A percentile compares a stretch with the other conserved stretches of the same genome.
Evolutionary conservation across 2,888 invertebrate species (phyloP).

Genomic region (Loripinus fragilis): DNA sequence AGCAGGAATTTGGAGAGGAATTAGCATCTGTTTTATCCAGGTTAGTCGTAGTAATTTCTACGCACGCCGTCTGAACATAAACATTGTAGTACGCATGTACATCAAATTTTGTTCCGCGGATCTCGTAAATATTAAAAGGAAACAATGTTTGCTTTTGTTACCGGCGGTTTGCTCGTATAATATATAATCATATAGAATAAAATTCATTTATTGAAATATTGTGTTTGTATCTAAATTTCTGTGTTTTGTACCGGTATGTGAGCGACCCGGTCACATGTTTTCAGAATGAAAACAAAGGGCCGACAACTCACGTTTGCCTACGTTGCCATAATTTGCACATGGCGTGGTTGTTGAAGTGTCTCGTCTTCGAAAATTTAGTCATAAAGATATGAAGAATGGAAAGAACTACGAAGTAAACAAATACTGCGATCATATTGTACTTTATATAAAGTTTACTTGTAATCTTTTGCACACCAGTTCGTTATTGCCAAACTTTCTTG

Average conservation of each 20-base stretch:
- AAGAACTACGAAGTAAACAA: too few relatives aligned
- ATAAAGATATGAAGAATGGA: too few relatives aligned
- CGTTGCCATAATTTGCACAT: neutral
- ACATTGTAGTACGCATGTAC: conserved; percentile 78
- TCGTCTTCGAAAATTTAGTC: too few relatives aligned
- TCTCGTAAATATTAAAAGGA: neutral
- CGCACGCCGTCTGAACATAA: conserved; percentile 77
- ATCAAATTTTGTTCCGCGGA: conserved; percentile 44
- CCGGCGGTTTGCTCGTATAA: conserved; percentile 16
- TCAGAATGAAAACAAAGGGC: conserved; percentile 71
- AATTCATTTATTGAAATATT: neutral
- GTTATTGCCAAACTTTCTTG: too few relatives aligned
- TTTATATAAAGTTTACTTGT: too few relatives aligned
- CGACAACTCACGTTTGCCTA: conserved; percentile 49
- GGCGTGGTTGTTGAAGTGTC: too few relatives aligned
- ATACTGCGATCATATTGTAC: too few relatives aligned
- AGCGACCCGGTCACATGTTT: conserved; percentile 63
- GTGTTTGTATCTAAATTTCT: conserved; percentile 9
- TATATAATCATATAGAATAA: conserved; percentile 45
- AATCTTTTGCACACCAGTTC: too few relatives aligned
- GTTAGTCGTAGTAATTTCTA: conserved; percentile 78
- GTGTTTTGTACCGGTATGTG: conserved; percentile 41
- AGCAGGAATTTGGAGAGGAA: conserved; percentile 71
- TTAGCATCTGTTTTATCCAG: conserved; percentile 73
- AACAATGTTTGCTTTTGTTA: conserved; percentile 9